Base-by-base conservation (phyloP, 2,888 invertebrate genomes). In the Eueremaeus valkanovi region DNA sequence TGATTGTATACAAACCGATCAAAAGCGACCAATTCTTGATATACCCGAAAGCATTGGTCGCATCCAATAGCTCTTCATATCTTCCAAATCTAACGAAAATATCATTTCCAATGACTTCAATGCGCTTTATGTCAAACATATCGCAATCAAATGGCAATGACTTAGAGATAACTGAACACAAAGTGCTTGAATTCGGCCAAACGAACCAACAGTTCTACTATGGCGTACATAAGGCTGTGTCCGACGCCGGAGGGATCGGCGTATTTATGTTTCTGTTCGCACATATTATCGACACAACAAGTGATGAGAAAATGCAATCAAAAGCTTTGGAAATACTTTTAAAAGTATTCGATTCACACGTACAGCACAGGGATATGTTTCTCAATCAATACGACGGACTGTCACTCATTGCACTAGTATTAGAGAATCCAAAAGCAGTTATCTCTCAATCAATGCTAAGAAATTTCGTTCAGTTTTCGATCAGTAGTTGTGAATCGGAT, bases 221-320 rank as follows among this genome's bases (percentile, higher is more conserved):
- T 9, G 73, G 63, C 21, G 21, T 76, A 11, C 40, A 58, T 33
- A 45, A 75, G 18, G 73, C 74, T 1, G 66, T 76, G 16, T n/a
- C 73, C 51, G 75, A 77, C 27, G 55, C 68, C n/a, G 77, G 77
- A 36, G 77, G 77, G 9, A 75, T 77, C 33, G 73, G 66, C 16
- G 36, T 58, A 42, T 68, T 75, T 9, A 21, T 76, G 21, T 76
- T 73, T 36, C 70, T 76, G 24, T 42, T 77, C 31, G 74, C 63
- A 16, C 63, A 79, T 76, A 61, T 78, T 11, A 61, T 79, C 40
- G 79, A 79, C 72, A 42, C 73, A 27, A 73, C 74, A 21, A 66
- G 27, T 27, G 42, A 63, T 63, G 73, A 75, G 55, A 58, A 75
- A 61, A 55, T 75, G 61, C 70, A 74, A 13, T 45, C 76, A 36